Evolutionary conservation across 2,888 invertebrate species (phyloP).

Genomic region (Julus scandinavius): DNA sequence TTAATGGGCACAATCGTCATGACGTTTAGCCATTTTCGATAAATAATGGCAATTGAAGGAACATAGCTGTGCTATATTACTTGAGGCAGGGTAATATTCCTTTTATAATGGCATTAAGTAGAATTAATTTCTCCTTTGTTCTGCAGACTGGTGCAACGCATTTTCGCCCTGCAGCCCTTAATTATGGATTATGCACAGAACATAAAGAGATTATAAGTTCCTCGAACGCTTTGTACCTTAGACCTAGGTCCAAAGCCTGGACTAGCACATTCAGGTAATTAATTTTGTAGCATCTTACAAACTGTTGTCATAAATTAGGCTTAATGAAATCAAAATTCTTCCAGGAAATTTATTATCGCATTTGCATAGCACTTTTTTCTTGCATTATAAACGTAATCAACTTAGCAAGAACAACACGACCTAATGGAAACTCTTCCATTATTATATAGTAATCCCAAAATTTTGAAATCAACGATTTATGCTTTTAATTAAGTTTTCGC

Average conservation of each 20-base stretch:
- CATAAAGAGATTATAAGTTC: conserved; percentile 2
- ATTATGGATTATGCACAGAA: conserved; percentile 30
- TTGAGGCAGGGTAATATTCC: neutral
- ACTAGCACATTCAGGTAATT: neutral
- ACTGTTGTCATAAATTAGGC: neutral
- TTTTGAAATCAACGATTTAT: conserved; percentile 31
- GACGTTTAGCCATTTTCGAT: neutral
- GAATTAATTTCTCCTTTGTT: conserved; percentile 32
- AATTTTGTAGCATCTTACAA: neutral
- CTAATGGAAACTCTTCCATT: neutral
- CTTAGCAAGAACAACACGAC: neutral
- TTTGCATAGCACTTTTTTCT: neutral
- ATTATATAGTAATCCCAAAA: neutral
- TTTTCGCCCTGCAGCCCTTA: neutral
- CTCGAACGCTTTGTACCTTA: neutral
- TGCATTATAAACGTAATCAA: neutral
- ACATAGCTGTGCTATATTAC: neutral
- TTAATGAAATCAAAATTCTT: conserved; percentile 9
- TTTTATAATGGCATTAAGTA: neutral
- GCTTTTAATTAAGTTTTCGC: neutral
- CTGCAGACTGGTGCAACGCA: neutral
- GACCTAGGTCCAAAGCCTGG: neutral
- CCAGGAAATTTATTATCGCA: conserved; percentile 17
- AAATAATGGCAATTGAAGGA: neutral
- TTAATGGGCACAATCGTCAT: neutral